Conservation (phyloP, 2,888 invertebrate species). For the Lithosia quadra region DNA sequence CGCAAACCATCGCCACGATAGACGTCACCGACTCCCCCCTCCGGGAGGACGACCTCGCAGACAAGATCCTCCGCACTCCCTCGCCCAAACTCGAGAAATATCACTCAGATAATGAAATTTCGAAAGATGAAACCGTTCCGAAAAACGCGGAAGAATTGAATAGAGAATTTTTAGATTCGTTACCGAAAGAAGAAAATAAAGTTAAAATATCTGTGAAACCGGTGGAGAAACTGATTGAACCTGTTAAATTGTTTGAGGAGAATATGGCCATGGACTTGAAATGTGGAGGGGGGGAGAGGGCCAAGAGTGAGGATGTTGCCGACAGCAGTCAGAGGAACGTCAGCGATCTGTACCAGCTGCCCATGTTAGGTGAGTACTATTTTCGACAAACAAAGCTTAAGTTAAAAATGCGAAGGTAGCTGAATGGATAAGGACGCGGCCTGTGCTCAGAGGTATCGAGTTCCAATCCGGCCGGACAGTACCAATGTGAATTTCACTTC, state of each 20-base stretch:
- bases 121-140: constrained; percentile 59
- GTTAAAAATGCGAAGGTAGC: too few relatives aligned
- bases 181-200: constrained; percentile 67
- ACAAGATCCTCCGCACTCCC: constrained; percentile 56
- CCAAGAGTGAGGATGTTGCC: constrained; percentile 34
- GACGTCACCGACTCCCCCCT: constrained; percentile 78
- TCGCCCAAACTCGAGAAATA: constrained; percentile 40
- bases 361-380: constrained; percentile 8
- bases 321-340: constrained; percentile 44
- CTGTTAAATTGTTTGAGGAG: constrained; percentile 60
- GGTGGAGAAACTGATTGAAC: constrained; percentile 68
- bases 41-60: constrained; percentile 55
- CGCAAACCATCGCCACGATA: constrained; percentile 71
- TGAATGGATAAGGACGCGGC: too few relatives aligned
- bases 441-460: too few relatives aligned
- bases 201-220: constrained; percentile 73
- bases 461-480: too few relatives aligned
- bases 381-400: too few relatives aligned
- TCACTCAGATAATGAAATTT: constrained; percentile 24
- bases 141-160: constrained; percentile 79
- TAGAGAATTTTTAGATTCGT: constrained; percentile 77
- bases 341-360: constrained; percentile 14
- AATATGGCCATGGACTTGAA: constrained; percentile 32
- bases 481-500: too few relatives aligned
- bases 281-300: constrained; percentile 11